A percentile compares a stretch with the other conserved stretches of the same genome.
These are phyloP conservation scores for Ctena decussata DNA, from an alignment of 2,888 invertebrate genomes.

Conservation along the genomic window DNA sequence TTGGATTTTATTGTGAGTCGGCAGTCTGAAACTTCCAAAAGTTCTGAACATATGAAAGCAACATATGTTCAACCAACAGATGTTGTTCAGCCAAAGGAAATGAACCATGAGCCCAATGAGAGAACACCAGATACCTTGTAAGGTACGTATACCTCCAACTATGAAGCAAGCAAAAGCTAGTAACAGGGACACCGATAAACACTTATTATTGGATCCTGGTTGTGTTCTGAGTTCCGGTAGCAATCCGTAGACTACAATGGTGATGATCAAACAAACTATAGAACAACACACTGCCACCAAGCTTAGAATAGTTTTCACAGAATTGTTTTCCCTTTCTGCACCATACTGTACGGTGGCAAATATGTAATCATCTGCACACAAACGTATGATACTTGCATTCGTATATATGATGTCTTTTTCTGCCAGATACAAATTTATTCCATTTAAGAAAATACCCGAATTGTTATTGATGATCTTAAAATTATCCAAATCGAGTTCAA, in stretches of 20 bases:
- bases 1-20: background rate
- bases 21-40: background rate
- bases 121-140: background rate
- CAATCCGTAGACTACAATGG: background rate
- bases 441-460: background rate
- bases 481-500: background rate
- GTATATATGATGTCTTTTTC: background rate
- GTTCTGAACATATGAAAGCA: constrained; percentile 10
- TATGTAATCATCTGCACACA: background rate
- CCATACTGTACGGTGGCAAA: background rate
- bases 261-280: background rate
- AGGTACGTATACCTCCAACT: background rate
- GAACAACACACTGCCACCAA: background rate
- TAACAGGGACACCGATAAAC: background rate
- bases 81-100: background rate
- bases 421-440: background rate
- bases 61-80: background rate
- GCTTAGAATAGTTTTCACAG: background rate
- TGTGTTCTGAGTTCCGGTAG: background rate
- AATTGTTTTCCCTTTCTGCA: background rate
- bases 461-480: background rate
- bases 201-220: constrained; percentile 9
- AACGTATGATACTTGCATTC: background rate
- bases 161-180: background rate
- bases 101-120: background rate